Evolutionary conservation across 1,140 invertebrate genomes (phyloP).

Genomic region (Latrodectus geometricus): DNA sequence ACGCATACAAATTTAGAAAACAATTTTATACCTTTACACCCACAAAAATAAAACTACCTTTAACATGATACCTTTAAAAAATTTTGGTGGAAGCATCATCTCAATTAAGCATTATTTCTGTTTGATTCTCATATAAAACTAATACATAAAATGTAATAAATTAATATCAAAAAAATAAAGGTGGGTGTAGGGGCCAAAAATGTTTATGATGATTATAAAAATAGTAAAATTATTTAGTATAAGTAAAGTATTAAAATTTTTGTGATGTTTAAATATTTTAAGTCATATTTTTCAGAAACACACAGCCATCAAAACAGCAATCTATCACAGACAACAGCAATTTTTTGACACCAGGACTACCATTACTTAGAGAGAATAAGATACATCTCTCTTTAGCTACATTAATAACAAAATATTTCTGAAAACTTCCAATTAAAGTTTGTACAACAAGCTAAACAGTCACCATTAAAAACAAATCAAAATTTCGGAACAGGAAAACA

Average conservation of each 20-base stretch:
- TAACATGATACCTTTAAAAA: background rate
- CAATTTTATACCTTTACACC: constrained; percentile 46
- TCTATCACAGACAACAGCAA: constrained; percentile 62
- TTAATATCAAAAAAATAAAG: constrained; percentile 41
- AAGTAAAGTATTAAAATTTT: constrained; percentile 52
- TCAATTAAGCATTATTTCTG: background rate
- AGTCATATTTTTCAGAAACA: constrained; percentile 24
- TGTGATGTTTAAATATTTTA: constrained; percentile 44
- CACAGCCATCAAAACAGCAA: constrained; percentile 47
- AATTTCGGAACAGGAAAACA: background rate
- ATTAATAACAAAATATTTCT: background rate
- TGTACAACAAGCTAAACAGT: background rate
- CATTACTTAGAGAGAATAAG: background rate
- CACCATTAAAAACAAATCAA: background rate
- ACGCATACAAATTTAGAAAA: background rate
- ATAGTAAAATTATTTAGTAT: constrained; percentile 55
- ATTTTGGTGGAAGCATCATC: background rate
- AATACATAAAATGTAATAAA: constrained; percentile 4
- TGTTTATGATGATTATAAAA: constrained; percentile 51
- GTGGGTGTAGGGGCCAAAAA: constrained; percentile 45
- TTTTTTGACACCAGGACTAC: constrained; percentile 29
- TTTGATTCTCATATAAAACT: constrained; percentile 27
- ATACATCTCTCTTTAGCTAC: background rate
- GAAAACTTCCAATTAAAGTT: constrained; percentile 1
- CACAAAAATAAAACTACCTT: constrained; percentile 35